Conservation (phyloP, 2,888 invertebrate genomes). For the Drosophila algonquin region DNA sequence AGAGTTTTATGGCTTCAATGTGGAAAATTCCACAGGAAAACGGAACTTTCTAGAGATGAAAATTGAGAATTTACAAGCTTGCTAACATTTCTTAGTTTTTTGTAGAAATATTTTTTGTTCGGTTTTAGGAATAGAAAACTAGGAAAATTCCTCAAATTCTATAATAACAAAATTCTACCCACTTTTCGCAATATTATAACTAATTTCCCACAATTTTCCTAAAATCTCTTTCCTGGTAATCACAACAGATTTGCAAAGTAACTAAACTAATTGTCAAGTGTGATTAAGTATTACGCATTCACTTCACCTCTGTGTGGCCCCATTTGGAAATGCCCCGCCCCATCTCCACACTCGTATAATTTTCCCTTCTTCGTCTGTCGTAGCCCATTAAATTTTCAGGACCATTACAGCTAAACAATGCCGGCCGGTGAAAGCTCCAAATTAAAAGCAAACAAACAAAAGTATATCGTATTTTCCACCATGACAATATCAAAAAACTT, state of each 20-base stretch:
- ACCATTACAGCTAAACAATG: conserved; percentile 29
- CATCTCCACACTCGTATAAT: neutral
- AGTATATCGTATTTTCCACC: neutral
- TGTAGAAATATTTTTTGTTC: neutral
- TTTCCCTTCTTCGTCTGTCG: conserved; percentile 3
- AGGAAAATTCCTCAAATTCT: neutral
- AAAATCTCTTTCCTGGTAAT: neutral
- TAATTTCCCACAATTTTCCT: neutral
- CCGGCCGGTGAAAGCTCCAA: conserved; percentile 50
- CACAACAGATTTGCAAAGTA: neutral
- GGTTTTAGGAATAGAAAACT: too few species aligned
- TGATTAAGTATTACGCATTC: neutral
- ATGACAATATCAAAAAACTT: conserved; percentile 2
- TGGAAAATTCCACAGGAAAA: neutral
- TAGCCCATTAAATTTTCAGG: conserved; percentile 15
- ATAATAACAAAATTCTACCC: neutral
- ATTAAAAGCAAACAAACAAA: conserved; percentile 2
- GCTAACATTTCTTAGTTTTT: neutral
- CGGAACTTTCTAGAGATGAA: neutral
- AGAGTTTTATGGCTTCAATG: neutral
- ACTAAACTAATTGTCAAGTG: neutral
- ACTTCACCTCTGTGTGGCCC: neutral
- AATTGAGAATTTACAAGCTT: neutral
- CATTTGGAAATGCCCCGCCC: neutral
- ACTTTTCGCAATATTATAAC: neutral